phyloP scores from a whole-genome alignment of 2,888 invertebrate genomes.

The Xestia xanthographa region DNA sequence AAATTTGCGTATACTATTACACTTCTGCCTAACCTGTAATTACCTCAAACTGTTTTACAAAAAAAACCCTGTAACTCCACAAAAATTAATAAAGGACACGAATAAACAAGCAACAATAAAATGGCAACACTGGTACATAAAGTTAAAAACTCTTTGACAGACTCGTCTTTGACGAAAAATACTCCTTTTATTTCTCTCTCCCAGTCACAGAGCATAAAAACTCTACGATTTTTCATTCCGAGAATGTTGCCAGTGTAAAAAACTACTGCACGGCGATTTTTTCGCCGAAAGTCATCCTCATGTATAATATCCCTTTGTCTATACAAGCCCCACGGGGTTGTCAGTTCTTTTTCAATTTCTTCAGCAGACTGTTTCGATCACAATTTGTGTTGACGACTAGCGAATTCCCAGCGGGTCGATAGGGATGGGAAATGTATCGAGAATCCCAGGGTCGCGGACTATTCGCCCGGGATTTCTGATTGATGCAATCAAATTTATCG shows the following conservation, averaged over 20 bases:
- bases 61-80: background rate
- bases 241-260: conserved; percentile 38
- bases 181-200: conserved; percentile 15
- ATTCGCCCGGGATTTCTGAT: conserved; percentile 29
- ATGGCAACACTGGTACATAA: conserved; percentile 18
- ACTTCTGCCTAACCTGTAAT: background rate
- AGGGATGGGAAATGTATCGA: conserved; percentile 48
- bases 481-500: conserved; percentile 32
- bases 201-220: conserved; percentile 40
- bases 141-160: conserved; percentile 37
- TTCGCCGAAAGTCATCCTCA: conserved; percentile 51
- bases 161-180: conserved; percentile 30
- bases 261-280: conserved; percentile 38
- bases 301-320: conserved; percentile 62
- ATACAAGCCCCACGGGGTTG: conserved; percentile 42
- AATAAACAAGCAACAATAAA: conserved; percentile 20
- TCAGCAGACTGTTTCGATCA: conserved; percentile 61
- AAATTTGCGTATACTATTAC: too few relatives aligned
- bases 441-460: conserved; percentile 16
- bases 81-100: background rate
- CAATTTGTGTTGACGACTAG: conserved; percentile 67
- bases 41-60: background rate
- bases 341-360: conserved; percentile 68
- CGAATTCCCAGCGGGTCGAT: conserved; percentile 56
- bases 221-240: conserved; percentile 38